phyloP scores from a whole-genome alignment of 1,140 invertebrate species.

The Helicorthomorpha holstii region DNA sequence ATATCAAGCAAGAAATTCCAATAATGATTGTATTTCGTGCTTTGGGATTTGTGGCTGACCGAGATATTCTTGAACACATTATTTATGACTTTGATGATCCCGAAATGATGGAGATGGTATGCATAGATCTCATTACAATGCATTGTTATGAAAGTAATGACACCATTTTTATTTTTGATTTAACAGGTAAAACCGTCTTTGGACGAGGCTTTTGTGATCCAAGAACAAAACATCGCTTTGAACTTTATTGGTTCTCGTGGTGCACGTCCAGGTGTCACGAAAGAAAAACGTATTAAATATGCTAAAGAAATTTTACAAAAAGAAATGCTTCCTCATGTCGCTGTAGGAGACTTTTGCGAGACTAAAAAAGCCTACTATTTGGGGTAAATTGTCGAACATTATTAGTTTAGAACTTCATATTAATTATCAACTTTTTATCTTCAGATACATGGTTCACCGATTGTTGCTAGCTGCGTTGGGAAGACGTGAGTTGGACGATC shows the following conservation, averaged over 20 bases:
- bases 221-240: slow-evolving; percentile 94
- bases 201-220: slow-evolving; percentile 98
- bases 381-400: slow-evolving; percentile 33
- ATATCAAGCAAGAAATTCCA: slow-evolving; percentile 97
- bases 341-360: slow-evolving; percentile 97
- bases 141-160: neutral
- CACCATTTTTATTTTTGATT: slow-evolving; percentile 5
- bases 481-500: slow-evolving; percentile 85
- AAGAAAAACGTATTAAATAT: slow-evolving; percentile 97
- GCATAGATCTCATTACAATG: neutral
- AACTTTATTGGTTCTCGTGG: slow-evolving; percentile 97
- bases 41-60: slow-evolving; percentile 92
- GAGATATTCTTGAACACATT: slow-evolving; percentile 96
- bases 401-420: neutral
- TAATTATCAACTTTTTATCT: slow-evolving; percentile 10
- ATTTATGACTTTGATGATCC: slow-evolving; percentile 99
- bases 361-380: slow-evolving; percentile 98
- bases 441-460: slow-evolving; percentile 91
- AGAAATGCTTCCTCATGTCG: slow-evolving; percentile 98
- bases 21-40: slow-evolving; percentile 94
- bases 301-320: slow-evolving; percentile 97
- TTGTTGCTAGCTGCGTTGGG: slow-evolving; percentile 85
- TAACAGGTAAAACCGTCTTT: slow-evolving; percentile 81
- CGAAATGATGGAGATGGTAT: slow-evolving; percentile 99
- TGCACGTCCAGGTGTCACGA: slow-evolving; percentile 89